Conservation (phyloP, 2,797 vertebrate genomes). For the Natrix natrix region DNA sequence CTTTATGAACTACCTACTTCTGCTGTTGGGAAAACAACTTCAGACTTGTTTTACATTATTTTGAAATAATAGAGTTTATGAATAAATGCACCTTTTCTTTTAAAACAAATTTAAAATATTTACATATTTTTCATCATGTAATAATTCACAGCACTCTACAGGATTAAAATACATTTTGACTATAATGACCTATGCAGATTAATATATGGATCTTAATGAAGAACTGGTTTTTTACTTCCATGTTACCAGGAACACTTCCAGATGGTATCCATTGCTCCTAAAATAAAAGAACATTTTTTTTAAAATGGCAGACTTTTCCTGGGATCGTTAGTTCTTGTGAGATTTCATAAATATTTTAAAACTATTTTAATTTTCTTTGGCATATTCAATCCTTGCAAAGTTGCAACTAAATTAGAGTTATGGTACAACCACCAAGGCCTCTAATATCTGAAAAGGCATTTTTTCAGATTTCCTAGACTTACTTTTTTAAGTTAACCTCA, state of each 20-base stretch:
- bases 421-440: not conserved
- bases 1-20: not conserved
- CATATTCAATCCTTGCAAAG: not conserved
- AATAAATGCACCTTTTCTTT: not conserved
- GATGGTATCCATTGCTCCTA: not conserved
- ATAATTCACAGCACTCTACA: not conserved
- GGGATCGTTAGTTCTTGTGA: not conserved
- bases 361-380: not conserved
- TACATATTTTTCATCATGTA: not conserved
- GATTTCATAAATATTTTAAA: not conserved
- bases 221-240: not conserved
- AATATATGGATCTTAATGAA: not conserved
- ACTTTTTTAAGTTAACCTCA: not conserved
- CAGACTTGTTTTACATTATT: not conserved
- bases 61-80: not conserved
- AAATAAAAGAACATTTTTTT: not conserved
- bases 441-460: not conserved
- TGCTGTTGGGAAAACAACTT: not conserved
- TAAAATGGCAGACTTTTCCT: not conserved
- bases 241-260: not conserved
- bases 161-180: not conserved
- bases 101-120: not conserved
- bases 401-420: not conserved
- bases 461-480: not conserved
- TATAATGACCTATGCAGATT: not conserved